These are phyloP conservation scores for Pararge aegeria DNA, from an alignment of 1,140 invertebrate genomes.

Conservation along the genomic window DNA sequence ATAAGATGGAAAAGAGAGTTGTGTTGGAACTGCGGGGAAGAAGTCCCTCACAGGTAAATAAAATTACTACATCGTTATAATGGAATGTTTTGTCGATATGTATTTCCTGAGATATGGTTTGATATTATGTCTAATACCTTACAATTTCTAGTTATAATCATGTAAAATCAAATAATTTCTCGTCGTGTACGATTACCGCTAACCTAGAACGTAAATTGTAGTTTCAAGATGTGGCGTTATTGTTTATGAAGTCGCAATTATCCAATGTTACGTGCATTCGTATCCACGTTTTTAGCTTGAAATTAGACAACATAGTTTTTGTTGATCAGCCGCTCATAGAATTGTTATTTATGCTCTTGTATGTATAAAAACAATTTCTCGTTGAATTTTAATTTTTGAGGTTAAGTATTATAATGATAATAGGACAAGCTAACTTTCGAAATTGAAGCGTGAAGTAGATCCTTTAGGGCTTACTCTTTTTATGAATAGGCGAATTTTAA, in stretches of 20 bases:
- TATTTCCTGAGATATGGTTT: slow-evolving; percentile 57
- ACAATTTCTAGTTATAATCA: slow-evolving; percentile 7
- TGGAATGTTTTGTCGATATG: slow-evolving; percentile 80
- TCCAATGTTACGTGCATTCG: slow-evolving; percentile 71
- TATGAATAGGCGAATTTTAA: background rate
- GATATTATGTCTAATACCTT: slow-evolving; percentile 26
- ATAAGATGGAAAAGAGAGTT: slow-evolving; percentile 94
- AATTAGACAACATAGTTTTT: slow-evolving; percentile 10
- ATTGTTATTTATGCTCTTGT: slow-evolving; percentile 12
- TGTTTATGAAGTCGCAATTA: slow-evolving; percentile 55
- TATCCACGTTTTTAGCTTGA: slow-evolving; percentile 55
- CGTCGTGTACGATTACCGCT: slow-evolving; percentile 9
- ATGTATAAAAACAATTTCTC: slow-evolving; percentile 19
- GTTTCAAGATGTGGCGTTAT: slow-evolving; percentile 59
- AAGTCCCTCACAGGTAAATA: slow-evolving; percentile 89
- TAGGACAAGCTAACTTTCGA: slow-evolving; percentile 19
- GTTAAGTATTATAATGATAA: slow-evolving; percentile 69
- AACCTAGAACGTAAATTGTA: slow-evolving; percentile 13
- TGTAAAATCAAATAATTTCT: slow-evolving; percentile 3
- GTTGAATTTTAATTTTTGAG: slow-evolving; percentile 57
- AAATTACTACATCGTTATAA: slow-evolving; percentile 60
- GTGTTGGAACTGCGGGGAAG: slow-evolving; percentile 93
- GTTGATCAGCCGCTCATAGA: background rate
- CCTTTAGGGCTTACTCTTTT: background rate
- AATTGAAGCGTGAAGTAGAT: background rate